Evolutionary conservation across 2,797 vertebrate genomes (phyloP).

Genomic region (Gymnoscopelus microlampas): DNA sequence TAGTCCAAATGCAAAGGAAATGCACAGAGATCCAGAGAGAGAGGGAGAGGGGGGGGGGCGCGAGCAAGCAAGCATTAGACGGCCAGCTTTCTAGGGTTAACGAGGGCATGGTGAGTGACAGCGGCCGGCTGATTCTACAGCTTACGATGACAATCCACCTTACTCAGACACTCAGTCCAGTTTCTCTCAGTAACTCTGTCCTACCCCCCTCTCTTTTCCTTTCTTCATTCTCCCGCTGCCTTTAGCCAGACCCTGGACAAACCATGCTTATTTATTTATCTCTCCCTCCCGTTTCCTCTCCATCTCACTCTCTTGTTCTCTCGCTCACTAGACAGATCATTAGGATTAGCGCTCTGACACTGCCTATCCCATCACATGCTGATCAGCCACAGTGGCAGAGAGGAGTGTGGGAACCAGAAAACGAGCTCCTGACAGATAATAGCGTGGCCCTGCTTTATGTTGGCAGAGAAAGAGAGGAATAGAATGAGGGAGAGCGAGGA

Average conservation of each 20-base stretch:
- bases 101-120: constrained; percentile 52
- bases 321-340: constrained; percentile 66
- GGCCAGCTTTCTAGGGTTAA: constrained; percentile 40
- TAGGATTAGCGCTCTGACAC: constrained; percentile 74
- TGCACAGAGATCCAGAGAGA: neutral
- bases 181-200: constrained; percentile 42
- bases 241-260: constrained; percentile 10
- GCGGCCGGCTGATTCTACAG: constrained; percentile 51
- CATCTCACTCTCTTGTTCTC: constrained; percentile 49
- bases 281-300: constrained; percentile 22
- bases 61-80: neutral
- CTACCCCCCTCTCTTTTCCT: constrained; percentile 25
- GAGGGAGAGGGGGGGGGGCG: neutral
- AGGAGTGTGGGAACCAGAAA: constrained; percentile 77
- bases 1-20: too few species aligned
- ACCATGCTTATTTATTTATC: constrained; percentile 63
- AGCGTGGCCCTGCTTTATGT: constrained; percentile 57
- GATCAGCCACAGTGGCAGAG: constrained; percentile 66
- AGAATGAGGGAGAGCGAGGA: constrained; percentile 32
- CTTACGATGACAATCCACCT: constrained; percentile 48
- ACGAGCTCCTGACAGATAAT: constrained; percentile 73
- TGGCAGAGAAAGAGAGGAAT: constrained; percentile 21
- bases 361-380: constrained; percentile 67
- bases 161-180: constrained; percentile 35
- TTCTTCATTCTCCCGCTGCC: constrained; percentile 26